These are phyloP conservation scores for Sarcophaga subvicina DNA, from an alignment of 2,888 invertebrate genomes.

Conservation along the genomic window DNA sequence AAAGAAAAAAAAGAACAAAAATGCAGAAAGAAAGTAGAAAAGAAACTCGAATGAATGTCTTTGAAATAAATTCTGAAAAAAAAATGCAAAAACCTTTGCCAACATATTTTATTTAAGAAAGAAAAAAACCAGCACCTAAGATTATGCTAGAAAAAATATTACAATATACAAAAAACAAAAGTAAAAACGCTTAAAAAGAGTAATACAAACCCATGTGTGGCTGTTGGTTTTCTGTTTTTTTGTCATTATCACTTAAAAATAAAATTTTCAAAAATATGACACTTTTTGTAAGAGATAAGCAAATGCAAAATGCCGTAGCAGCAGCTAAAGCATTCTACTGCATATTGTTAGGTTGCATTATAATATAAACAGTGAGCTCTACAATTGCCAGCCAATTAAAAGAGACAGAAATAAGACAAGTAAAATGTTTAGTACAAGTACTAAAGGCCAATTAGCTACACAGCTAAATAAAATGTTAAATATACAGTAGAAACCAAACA, in stretches of 20 bases:
- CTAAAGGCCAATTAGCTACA: conserved; percentile 66
- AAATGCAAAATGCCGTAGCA: background rate
- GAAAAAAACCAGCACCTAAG: conserved; percentile 70
- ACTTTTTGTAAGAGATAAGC: conserved; percentile 71
- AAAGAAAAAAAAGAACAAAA: background rate
- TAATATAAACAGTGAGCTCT: conserved; percentile 49
- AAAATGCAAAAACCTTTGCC: conserved; percentile 60
- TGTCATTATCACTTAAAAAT: conserved; percentile 62
- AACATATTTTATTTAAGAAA: conserved; percentile 66
- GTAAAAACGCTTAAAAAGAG: conserved; percentile 24
- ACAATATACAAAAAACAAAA: conserved; percentile 5
- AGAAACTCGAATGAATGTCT: conserved; percentile 47
- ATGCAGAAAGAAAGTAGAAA: too few species aligned
- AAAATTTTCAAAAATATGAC: conserved; percentile 60
- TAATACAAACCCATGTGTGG: conserved; percentile 45
- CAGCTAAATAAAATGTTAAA: conserved; percentile 35
- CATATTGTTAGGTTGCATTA: conserved; percentile 65
- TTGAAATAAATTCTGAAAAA: conserved; percentile 63
- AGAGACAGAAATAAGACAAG: conserved; percentile 67
- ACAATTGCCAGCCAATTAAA: conserved; percentile 67
- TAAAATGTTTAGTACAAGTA: conserved; percentile 65
- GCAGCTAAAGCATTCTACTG: conserved; percentile 24
- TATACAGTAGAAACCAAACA: background rate
- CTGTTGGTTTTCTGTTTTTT: conserved; percentile 34
- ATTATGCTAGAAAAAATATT: conserved; percentile 72